Evolutionary conservation across 2,113 vertebrate genomes (phyloP).

Genomic region (Nothocercus nigrocapillus): DNA sequence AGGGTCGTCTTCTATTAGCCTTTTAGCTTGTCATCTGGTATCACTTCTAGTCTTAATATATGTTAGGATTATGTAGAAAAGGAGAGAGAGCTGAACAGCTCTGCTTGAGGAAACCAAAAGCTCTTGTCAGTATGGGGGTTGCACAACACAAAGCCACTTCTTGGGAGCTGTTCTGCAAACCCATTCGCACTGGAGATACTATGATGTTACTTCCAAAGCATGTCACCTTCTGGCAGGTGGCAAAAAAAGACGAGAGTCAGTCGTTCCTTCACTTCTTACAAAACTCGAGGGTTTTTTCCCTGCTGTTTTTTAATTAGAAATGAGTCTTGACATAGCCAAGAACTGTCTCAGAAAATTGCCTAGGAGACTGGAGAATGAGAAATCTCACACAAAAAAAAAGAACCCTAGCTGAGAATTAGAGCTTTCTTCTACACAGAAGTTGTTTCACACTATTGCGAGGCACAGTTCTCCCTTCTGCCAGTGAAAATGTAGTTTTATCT

Average conservation of each 20-base stretch:
- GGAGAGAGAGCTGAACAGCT: background rate
- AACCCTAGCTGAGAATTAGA: background rate
- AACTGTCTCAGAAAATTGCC: slow-evolving; percentile 29
- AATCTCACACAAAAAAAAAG: background rate
- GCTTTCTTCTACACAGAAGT: background rate
- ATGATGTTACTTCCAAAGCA: background rate
- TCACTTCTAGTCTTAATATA: background rate
- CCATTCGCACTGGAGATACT: background rate
- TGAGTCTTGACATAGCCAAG: background rate
- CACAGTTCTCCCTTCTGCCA: background rate
- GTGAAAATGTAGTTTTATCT: background rate
- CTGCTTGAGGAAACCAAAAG: background rate
- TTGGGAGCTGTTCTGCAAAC: background rate
- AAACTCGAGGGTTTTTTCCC: background rate
- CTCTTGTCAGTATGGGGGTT: background rate
- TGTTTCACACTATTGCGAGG: background rate
- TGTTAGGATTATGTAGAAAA: background rate
- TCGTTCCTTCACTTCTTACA: background rate
- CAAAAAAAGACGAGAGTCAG: background rate
- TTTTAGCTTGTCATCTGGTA: background rate
- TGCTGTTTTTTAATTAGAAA: background rate
- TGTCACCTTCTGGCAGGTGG: background rate
- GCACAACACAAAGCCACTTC: background rate
- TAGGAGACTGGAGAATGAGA: background rate
- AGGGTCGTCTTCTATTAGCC: background rate